A percentile compares a stretch with the other conserved stretches of the same genome.
Evolutionary conservation across 2,888 invertebrate species (phyloP).

Genomic region (Dasypolia templi): DNA sequence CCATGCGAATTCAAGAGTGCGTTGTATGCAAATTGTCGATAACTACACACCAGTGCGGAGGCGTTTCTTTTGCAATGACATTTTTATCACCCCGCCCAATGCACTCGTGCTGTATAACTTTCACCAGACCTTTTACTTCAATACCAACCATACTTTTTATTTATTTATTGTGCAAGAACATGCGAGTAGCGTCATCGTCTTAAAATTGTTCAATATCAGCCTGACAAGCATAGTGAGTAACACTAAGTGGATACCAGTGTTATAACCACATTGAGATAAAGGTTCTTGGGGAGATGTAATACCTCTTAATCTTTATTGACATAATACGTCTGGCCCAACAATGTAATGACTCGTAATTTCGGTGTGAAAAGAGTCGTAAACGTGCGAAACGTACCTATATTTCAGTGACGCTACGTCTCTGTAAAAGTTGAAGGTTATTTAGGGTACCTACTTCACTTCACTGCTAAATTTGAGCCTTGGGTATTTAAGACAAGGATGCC

Average conservation of each 20-base stretch:
- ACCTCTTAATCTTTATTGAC: conserved; percentile 32
- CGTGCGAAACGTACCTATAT: conserved; percentile 10
- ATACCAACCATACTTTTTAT: conserved; percentile 42
- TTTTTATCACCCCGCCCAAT: conserved; percentile 73
- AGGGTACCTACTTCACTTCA: conserved; percentile 10
- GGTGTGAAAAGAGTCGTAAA: conserved; percentile 22
- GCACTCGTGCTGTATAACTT: conserved; percentile 66
- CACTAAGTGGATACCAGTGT: conserved; percentile 15
- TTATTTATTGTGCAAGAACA: conserved; percentile 36
- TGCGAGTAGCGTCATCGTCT: conserved; percentile 37
- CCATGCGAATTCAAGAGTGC: conserved; percentile 74
- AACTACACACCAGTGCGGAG: conserved; percentile 67
- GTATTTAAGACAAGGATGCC: conserved; percentile 12
- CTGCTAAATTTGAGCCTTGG: conserved; percentile 13
- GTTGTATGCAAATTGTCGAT: conserved; percentile 81
- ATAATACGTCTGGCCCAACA: conserved; percentile 9
- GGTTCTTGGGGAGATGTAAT: conserved; percentile 14
- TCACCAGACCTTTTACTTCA: conserved; percentile 66
- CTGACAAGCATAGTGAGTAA: conserved; percentile 22
- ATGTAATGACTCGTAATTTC: conserved; percentile 30
- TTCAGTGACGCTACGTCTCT: conserved; percentile 16
- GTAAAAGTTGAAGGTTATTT: conserved; percentile 30
- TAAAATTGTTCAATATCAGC: conserved; percentile 40
- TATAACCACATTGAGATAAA: conserved; percentile 26
- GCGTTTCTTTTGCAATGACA: conserved; percentile 76